Percentiles rank a stretch among this genome's conserved stretches.
Evolutionary conservation across 2,797 vertebrate genomes (phyloP).

Genomic region (Bothrops alternatus): DNA sequence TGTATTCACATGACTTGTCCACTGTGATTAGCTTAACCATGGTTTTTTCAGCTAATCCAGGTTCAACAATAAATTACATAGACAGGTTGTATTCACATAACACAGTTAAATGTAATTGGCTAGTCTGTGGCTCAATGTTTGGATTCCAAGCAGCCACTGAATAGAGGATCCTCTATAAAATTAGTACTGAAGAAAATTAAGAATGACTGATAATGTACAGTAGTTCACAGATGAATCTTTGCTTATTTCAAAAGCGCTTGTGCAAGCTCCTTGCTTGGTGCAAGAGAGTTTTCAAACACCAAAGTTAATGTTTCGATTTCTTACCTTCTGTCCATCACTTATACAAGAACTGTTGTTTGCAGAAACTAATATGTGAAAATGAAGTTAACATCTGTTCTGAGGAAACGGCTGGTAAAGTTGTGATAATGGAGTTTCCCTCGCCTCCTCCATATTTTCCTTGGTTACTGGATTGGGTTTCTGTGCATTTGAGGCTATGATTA

Average conservation of each 20-base stretch:
- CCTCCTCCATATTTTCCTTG: background rate
- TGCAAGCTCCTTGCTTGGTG: background rate
- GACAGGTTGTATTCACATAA: background rate
- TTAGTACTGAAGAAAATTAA: background rate
- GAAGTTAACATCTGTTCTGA: background rate
- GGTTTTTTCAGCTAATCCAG: background rate
- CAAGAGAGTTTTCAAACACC: background rate
- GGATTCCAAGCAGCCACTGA: background rate
- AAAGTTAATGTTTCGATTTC: background rate
- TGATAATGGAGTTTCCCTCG: background rate
- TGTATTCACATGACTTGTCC: background rate
- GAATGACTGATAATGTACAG: background rate
- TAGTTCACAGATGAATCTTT: background rate
- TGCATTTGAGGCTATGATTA: background rate
- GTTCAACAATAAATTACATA: background rate
- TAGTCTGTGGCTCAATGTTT: background rate
- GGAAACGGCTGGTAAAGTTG: background rate
- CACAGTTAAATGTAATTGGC: background rate
- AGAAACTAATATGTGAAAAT: background rate
- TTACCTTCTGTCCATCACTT: background rate
- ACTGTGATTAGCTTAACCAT: background rate
- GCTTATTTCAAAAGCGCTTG: background rate
- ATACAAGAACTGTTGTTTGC: background rate
- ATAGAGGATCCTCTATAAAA: background rate
- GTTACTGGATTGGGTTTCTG: background rate